phyloP scores from a whole-genome alignment of 2,797 vertebrate species.

The Hozukius guyotensis region DNA sequence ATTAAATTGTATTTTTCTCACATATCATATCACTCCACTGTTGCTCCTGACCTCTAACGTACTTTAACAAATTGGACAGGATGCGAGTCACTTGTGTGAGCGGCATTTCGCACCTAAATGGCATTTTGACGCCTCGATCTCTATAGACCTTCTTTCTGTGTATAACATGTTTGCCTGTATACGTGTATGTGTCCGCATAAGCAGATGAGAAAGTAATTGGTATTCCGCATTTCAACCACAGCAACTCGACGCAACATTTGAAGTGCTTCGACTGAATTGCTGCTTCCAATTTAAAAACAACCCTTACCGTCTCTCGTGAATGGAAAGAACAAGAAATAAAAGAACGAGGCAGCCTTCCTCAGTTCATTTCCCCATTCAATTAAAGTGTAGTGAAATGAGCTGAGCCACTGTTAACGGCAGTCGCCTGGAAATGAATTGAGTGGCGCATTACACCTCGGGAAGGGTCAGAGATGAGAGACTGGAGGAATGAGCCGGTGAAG shows the following conservation, averaged over 20 bases:
- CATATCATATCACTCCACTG: constrained; percentile 6
- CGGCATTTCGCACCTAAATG: constrained; percentile 31
- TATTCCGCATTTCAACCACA: constrained; percentile 20
- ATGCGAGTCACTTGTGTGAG: constrained; percentile 17
- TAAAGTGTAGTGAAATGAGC: constrained; percentile 71
- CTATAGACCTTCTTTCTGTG: neutral
- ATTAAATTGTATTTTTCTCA: neutral
- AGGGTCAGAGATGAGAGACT: constrained; percentile 50
- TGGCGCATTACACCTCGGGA: constrained; percentile 43
- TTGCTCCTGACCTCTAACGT: constrained; percentile 17
- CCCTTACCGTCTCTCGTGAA: constrained; percentile 39
- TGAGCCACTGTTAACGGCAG: constrained; percentile 51
- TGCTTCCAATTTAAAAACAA: constrained; percentile 48
- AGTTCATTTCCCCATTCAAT: constrained; percentile 66
- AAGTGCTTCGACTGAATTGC: constrained; percentile 36
- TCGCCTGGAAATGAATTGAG: constrained; percentile 59
- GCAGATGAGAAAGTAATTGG: constrained; percentile 29
- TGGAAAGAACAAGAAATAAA: constrained; percentile 52
- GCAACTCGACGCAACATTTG: constrained; percentile 44
- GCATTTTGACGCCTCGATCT: constrained; percentile 6
- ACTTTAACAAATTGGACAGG: constrained; percentile 14
- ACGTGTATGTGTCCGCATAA: neutral
- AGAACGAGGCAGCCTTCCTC: constrained; percentile 20
- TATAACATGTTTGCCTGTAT: neutral
- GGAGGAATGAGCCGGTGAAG: constrained; percentile 42